Evolutionary conservation across 2,888 invertebrate species (phyloP).

Genomic region (Polyommatus icarus): DNA sequence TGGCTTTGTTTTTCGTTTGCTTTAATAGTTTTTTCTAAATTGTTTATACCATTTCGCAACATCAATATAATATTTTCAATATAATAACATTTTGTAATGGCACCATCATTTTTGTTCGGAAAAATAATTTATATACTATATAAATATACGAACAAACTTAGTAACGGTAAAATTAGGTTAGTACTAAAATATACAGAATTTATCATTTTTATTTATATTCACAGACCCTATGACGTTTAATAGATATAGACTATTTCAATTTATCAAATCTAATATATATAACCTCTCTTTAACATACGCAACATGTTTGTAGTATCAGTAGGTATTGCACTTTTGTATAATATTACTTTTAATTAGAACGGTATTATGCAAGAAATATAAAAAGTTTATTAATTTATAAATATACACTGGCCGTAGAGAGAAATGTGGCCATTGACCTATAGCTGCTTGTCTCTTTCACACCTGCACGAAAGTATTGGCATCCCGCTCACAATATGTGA

Average conservation of each 20-base stretch:
- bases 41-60: background rate
- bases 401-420: too few relatives aligned
- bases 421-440: too few relatives aligned
- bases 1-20: background rate
- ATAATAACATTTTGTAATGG: background rate
- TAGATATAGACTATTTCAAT: background rate
- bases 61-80: background rate
- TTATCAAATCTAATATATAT: background rate
- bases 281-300: background rate
- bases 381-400: too few relatives aligned
- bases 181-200: background rate
- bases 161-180: background rate
- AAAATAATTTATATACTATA: background rate
- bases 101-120: background rate
- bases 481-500: too few relatives aligned
- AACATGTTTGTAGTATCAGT: background rate
- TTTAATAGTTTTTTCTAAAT: background rate
- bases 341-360: background rate
- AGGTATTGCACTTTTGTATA: background rate
- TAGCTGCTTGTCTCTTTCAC: too few relatives aligned
- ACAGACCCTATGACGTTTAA: conserved; percentile 12
- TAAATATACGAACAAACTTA: background rate
- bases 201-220: background rate
- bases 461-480: too few relatives aligned
- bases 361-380: background rate